Evolutionary conservation across 2,797 vertebrate genomes (phyloP).

Genomic region (Rhabdomys pumilio): DNA sequence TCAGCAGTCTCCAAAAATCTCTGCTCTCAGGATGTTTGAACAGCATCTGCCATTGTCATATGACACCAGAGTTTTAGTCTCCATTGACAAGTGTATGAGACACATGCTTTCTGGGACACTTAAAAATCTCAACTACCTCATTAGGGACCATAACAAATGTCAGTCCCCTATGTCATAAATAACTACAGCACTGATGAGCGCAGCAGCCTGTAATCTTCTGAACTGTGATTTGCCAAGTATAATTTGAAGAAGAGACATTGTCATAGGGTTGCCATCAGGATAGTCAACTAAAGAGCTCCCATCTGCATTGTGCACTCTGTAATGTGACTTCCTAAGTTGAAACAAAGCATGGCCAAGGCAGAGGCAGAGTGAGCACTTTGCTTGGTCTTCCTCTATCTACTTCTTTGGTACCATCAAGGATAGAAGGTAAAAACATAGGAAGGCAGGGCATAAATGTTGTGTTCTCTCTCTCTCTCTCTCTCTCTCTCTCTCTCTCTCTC

Average conservation of each 20-base stretch:
- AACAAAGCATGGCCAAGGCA: neutral
- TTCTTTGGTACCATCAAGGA: neutral
- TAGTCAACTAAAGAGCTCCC: neutral
- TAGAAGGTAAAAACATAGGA: neutral
- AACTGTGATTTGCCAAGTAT: neutral
- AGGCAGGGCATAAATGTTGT: neutral
- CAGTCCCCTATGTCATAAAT: neutral
- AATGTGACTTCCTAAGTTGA: neutral
- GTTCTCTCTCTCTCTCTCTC: too few relatives aligned
- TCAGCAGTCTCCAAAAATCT: neutral
- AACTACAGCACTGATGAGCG: neutral
- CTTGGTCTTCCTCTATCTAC: neutral
- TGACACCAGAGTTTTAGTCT: neutral
- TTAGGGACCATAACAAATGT: neutral
- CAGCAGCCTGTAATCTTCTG: neutral
- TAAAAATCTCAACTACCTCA: neutral
- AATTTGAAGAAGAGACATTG: constrained; percentile 1
- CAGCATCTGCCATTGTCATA: neutral
- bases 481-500: too few relatives aligned
- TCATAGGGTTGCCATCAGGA: neutral
- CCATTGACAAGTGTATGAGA: neutral
- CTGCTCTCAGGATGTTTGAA: neutral
- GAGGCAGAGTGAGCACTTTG: neutral
- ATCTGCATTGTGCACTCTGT: neutral
- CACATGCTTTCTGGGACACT: neutral